phyloP scores from a whole-genome alignment of 1,140 invertebrate genomes.

The Trypoxylus dichotomus region DNA sequence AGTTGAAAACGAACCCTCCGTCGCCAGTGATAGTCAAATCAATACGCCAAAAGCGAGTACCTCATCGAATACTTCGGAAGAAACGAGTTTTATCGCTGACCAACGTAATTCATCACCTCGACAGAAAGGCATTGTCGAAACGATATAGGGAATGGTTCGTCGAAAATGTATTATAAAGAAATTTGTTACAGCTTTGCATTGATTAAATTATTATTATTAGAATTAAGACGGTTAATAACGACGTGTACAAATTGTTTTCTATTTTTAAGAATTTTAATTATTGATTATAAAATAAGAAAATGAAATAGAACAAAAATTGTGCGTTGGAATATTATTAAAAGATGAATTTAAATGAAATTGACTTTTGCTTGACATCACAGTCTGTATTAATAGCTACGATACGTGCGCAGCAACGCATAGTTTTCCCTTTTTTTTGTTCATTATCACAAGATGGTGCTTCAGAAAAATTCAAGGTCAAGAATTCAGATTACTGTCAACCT shows the following conservation, averaged over 20 bases:
- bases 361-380: background rate
- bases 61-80: conserved; percentile 61
- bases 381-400: too few species aligned
- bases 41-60: conserved; percentile 30
- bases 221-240: conserved; percentile 13
- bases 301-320: background rate
- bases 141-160: conserved; percentile 59
- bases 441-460: too few species aligned
- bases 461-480: background rate
- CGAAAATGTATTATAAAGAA: conserved; percentile 16
- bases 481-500: background rate
- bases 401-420: too few species aligned
- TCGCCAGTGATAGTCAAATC: conserved; percentile 37
- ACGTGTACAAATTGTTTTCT: conserved; percentile 26
- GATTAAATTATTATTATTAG: conserved; percentile 13
- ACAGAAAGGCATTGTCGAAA: conserved; percentile 68
- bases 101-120: conserved; percentile 49
- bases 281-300: background rate
- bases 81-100: conserved; percentile 71
- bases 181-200: conserved; percentile 23
- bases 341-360: background rate
- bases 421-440: too few species aligned
- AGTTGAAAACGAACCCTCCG: conserved; percentile 37
- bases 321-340: conserved; percentile 1
- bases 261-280: conserved; percentile 21